phyloP scores from a whole-genome alignment of 2,113 vertebrate species.

The Pseudorectes ferrugineus region DNA sequence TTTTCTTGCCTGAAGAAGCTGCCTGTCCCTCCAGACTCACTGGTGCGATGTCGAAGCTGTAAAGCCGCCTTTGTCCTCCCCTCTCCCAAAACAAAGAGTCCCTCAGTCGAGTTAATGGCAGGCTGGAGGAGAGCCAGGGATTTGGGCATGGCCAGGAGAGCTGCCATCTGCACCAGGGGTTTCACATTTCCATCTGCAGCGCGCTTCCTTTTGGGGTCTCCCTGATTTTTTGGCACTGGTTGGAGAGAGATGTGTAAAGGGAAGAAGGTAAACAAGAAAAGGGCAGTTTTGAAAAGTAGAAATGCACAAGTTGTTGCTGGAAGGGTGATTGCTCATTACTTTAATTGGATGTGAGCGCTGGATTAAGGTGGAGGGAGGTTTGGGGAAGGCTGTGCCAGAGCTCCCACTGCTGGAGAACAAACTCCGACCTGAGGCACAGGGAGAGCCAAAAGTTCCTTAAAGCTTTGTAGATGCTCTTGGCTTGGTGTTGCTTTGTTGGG shows the following conservation, averaged over 20 bases:
- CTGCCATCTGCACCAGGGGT: background rate
- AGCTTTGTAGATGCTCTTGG: background rate
- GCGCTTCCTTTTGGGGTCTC: background rate
- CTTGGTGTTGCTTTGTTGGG: background rate
- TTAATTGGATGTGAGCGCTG: background rate
- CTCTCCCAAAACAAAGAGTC: background rate
- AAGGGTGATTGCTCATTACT: background rate
- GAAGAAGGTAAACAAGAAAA: background rate
- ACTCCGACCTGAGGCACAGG: background rate
- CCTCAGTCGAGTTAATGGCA: constrained; percentile 1
- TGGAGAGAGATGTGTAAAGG: background rate
- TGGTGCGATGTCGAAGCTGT: background rate
- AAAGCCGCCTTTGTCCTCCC: constrained; percentile 17
- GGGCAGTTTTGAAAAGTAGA: background rate
- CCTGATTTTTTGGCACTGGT: background rate
- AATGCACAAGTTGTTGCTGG: rapidly evolving
- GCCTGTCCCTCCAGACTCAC: constrained; percentile 39
- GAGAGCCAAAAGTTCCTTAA: background rate
- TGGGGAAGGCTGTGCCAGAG: constrained; percentile 16
- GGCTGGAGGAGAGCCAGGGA: constrained; percentile 13
- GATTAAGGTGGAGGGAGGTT: background rate
- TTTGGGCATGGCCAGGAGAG: background rate
- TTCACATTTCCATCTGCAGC: background rate
- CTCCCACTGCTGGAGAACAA: constrained; percentile 46
- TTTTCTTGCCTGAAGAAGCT: constrained; percentile 54